phyloP scores from a whole-genome alignment of 2,888 invertebrate genomes.

The Rhagonycha fulva region DNA sequence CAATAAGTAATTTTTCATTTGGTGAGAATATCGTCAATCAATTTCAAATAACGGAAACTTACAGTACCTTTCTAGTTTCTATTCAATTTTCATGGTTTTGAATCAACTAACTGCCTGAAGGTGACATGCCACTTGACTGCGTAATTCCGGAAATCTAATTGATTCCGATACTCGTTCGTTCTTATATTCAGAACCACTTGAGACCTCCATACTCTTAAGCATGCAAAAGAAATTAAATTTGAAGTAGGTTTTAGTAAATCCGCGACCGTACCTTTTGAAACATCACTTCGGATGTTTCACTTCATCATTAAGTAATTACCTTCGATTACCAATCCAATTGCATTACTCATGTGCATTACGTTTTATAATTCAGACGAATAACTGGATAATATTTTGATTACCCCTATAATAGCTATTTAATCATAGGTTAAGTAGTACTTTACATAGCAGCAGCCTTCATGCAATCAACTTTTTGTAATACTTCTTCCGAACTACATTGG shows the following conservation, averaged over 20 bases:
- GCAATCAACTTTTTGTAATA: background rate
- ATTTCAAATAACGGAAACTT: background rate
- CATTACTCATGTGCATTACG: background rate
- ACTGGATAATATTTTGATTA: background rate
- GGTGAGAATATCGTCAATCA: background rate
- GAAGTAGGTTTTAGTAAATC: background rate
- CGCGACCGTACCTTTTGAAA: background rate
- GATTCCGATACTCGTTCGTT: background rate
- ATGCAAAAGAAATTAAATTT: too few species aligned
- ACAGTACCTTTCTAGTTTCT: background rate
- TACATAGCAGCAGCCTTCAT: background rate
- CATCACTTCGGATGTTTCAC: background rate
- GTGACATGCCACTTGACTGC: background rate
- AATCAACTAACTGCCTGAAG: background rate
- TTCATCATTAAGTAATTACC: background rate
- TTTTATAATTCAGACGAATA: background rate
- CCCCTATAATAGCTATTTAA: constrained; percentile 4
- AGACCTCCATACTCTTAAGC: too few species aligned
- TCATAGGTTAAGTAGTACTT: background rate
- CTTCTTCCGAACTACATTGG: background rate
- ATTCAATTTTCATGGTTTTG: background rate
- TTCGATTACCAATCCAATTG: background rate
- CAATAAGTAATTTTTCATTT: background rate
- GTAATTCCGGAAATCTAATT: background rate
- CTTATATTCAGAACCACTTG: background rate